Conservation (phyloP, 53 echinoderm and acorn worm genomes). For the Apostichopus leukothele region DNA sequence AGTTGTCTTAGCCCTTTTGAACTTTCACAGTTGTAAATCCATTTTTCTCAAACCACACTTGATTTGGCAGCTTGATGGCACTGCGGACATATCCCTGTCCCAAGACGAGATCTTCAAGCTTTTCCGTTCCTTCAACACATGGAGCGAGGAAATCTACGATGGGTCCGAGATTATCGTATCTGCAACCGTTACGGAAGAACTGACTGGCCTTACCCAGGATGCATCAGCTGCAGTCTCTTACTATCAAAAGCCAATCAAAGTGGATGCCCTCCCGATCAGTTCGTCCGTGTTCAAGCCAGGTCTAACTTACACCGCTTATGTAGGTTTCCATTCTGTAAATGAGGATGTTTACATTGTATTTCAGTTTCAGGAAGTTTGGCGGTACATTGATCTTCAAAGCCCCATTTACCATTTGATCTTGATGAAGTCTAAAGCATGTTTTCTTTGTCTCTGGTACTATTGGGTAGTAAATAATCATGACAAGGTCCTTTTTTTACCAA, state of each 20-base stretch:
- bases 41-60: too few relatives aligned
- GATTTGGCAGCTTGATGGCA: background rate
- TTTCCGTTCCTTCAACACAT: background rate
- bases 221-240: background rate
- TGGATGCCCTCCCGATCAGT: slow-evolving; percentile 23
- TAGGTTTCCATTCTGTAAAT: background rate
- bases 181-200: slow-evolving; percentile 14
- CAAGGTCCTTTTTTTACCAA: too few relatives aligned
- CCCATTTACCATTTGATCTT: too few relatives aligned
- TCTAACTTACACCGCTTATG: slow-evolving; percentile 25
- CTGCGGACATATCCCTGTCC: background rate
- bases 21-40: too few relatives aligned
- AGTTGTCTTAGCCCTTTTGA: too few relatives aligned
- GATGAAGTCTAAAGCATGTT: too few relatives aligned
- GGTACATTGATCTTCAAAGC: too few relatives aligned
- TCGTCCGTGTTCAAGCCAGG: slow-evolving; percentile 20
- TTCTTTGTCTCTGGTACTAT: too few relatives aligned
- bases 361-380: too few relatives aligned
- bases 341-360: too few relatives aligned
- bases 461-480: too few relatives aligned
- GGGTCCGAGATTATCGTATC: background rate
- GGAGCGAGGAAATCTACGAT: background rate
- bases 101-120: background rate
- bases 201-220: slow-evolving; percentile 27
- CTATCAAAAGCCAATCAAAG: slow-evolving; percentile 21